Evolutionary conservation across 2,888 invertebrate species (phyloP).

Genomic region (Aspidiotus rigidus): DNA sequence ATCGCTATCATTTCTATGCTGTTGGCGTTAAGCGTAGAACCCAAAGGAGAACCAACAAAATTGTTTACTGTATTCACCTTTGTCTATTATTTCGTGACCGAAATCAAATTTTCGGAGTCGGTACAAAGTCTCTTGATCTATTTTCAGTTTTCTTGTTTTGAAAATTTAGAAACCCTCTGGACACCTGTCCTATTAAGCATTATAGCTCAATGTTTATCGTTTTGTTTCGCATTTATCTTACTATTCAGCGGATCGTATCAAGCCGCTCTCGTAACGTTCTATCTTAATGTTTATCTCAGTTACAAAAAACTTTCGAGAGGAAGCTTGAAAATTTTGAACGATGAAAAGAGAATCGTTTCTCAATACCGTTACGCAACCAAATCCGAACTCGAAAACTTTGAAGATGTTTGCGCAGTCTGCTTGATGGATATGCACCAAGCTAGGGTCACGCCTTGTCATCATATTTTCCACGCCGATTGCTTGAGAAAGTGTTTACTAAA

Average conservation of each 20-base stretch:
- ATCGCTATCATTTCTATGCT: slow-evolving; percentile 68
- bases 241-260: slow-evolving; percentile 49
- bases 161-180: slow-evolving; percentile 62
- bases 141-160: slow-evolving; percentile 54
- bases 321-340: slow-evolving; percentile 45
- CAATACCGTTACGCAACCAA: slow-evolving; percentile 49
- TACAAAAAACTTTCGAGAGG: slow-evolving; percentile 51
- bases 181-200: slow-evolving; percentile 56
- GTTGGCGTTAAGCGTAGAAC: slow-evolving; percentile 63
- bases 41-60: slow-evolving; percentile 57
- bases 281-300: slow-evolving; percentile 57
- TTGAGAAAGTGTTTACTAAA: slow-evolving; percentile 61
- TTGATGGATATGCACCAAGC: slow-evolving; percentile 60
- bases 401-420: slow-evolving; percentile 72
- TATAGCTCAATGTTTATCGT: slow-evolving; percentile 52
- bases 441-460: slow-evolving; percentile 67
- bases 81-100: slow-evolving; percentile 61
- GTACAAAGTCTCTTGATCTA: slow-evolving; percentile 53
- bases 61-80: slow-evolving; percentile 58
- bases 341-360: slow-evolving; percentile 52
- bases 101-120: slow-evolving; percentile 59
- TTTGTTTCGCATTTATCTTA: slow-evolving; percentile 50
- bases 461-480: slow-evolving; percentile 70
- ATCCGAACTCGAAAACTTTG: slow-evolving; percentile 57
- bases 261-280: slow-evolving; percentile 50